Conservation (phyloP, 2,888 invertebrate genomes). For the Limnephilus auricula region DNA sequence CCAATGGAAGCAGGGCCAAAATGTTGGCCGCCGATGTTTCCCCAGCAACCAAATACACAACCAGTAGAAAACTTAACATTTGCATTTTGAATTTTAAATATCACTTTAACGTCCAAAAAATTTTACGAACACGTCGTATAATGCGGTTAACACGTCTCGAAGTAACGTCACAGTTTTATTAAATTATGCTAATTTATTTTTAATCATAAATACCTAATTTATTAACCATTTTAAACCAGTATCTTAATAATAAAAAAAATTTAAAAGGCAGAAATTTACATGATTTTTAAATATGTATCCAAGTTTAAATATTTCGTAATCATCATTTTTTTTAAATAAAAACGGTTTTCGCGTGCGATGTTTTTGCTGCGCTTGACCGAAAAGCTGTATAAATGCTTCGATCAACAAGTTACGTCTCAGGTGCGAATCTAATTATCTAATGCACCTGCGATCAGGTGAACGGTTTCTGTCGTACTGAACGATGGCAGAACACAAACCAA, state of each 20-base stretch:
- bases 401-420: background rate
- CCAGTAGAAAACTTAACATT: constrained; percentile 24
- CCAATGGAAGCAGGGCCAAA: constrained; percentile 68
- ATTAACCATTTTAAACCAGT: background rate
- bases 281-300: background rate
- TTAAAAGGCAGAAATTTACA: background rate
- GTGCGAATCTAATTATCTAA: background rate
- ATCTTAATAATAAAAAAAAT: background rate
- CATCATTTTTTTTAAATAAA: background rate
- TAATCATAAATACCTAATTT: background rate
- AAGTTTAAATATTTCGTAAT: background rate
- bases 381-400: background rate
- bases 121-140: background rate
- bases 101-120: background rate
- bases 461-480: background rate
- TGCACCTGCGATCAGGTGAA: background rate
- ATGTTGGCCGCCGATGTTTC: constrained; percentile 66
- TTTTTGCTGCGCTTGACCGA: background rate
- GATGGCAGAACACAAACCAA: background rate
- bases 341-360: background rate
- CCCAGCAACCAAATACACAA: constrained; percentile 24
- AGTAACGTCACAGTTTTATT: background rate
- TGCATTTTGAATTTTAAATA: constrained; percentile 18
- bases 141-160: background rate
- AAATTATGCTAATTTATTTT: background rate